Conservation (phyloP, 2,797 vertebrate species). For the Pterois miles region DNA sequence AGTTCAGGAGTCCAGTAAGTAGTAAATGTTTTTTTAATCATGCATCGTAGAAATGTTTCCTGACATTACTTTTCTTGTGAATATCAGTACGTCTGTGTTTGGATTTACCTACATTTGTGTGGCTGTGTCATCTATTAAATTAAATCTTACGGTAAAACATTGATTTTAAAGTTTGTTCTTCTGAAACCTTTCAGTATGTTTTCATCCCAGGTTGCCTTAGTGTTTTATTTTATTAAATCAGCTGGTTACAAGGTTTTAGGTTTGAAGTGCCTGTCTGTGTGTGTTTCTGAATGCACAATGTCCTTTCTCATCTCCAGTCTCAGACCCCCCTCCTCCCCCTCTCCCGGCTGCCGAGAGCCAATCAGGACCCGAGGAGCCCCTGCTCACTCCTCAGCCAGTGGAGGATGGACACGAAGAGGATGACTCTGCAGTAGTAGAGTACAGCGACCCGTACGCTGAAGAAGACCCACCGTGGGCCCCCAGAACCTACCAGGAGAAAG, state of each 20-base stretch:
- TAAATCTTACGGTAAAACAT: accelerated
- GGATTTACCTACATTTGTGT: neutral
- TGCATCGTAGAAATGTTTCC: neutral
- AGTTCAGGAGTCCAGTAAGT: constrained; percentile 99
- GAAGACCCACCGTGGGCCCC: constrained; percentile 97
- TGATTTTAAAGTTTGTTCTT: neutral
- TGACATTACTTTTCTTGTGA: neutral
- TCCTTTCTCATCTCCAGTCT: constrained; percentile 78
- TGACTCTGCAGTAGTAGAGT: constrained; percentile 93
- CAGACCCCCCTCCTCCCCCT: constrained; percentile 87
- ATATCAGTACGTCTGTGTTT: neutral
- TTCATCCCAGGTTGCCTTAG: neutral
- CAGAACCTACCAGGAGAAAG: constrained; percentile 92
- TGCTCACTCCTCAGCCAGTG: constrained; percentile 81
- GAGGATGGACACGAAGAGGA: constrained; percentile 91
- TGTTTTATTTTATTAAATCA: neutral
- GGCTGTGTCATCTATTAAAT: neutral
- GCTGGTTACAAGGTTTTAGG: neutral
- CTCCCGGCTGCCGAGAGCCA: constrained; percentile 83
- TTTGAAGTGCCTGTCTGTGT: neutral
- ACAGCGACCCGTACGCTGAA: constrained; percentile 94
- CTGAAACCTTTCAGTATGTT: neutral
- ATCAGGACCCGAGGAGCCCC: constrained; percentile 83
- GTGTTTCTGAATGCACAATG: neutral
- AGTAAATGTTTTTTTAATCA: no score